Percentiles rank a stretch among this genome's conserved stretches.
Evolutionary conservation across 2,797 vertebrate genomes (phyloP).

Genomic region (Sebastolobus altivelis): DNA sequence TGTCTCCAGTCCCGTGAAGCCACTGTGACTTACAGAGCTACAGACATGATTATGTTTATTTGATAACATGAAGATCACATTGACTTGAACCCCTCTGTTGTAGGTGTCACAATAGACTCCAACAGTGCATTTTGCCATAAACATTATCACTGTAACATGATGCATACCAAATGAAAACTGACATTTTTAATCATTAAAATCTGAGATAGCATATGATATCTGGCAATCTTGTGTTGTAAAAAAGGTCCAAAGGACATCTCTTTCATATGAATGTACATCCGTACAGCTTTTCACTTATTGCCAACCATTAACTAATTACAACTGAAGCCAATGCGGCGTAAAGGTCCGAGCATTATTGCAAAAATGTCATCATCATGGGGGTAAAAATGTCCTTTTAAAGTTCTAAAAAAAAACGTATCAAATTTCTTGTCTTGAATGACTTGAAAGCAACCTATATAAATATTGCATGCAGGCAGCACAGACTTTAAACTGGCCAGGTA

Average conservation of each 20-base stretch:
- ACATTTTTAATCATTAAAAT: background rate
- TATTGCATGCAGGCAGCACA: slow-evolving; percentile 10
- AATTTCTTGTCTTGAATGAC: background rate
- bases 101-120: background rate
- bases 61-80: slow-evolving; percentile 1
- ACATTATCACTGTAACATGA: background rate
- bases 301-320: background rate
- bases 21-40: slow-evolving; percentile 16
- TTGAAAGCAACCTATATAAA: background rate
- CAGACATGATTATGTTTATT: background rate
- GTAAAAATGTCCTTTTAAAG: background rate
- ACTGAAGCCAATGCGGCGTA: background rate
- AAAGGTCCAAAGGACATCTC: background rate
- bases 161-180: background rate
- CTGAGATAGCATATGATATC: background rate
- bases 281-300: background rate
- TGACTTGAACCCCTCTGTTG: background rate
- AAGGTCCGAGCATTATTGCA: background rate
- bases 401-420: background rate
- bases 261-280: slow-evolving; percentile 1
- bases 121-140: background rate
- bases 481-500: background rate
- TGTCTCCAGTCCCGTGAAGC: slow-evolving; percentile 10
- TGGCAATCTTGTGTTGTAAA: background rate
- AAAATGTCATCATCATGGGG: background rate